Percentiles rank a stretch among this genome's conserved stretches.
Evolutionary conservation across 1,140 invertebrate species (phyloP).

Genomic region (Leptinotarsa lineolata): DNA sequence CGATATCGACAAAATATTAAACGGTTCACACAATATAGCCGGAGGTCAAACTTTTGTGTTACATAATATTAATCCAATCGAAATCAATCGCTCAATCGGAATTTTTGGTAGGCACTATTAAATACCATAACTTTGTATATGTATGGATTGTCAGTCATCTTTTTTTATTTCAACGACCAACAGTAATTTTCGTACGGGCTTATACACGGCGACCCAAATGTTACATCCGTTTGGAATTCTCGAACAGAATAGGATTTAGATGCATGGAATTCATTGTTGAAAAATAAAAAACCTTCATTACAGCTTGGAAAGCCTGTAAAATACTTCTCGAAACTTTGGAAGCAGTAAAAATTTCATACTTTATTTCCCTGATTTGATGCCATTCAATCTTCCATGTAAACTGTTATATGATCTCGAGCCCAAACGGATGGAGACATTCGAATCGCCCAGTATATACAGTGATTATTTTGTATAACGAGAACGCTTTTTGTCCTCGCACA

Average conservation of each 20-base stretch:
- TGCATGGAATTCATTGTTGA: too few relatives aligned
- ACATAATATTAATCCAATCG: conserved; percentile 20
- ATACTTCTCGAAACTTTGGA: too few relatives aligned
- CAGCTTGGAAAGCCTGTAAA: too few relatives aligned
- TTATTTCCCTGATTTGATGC: too few relatives aligned
- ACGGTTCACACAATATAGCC: conserved; percentile 14
- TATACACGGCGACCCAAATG: background rate
- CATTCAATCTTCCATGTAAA: too few relatives aligned
- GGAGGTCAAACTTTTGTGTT: conserved; percentile 26
- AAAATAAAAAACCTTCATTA: too few relatives aligned
- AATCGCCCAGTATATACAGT: background rate
- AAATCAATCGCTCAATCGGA: conserved; percentile 17
- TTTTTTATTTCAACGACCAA: background rate
- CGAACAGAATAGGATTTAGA: too few relatives aligned
- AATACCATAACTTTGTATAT: conserved; percentile 41
- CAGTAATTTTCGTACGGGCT: background rate
- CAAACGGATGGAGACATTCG: too few relatives aligned
- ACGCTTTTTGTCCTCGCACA: background rate
- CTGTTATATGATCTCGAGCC: too few relatives aligned
- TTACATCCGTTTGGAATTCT: too few relatives aligned
- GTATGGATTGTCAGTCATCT: conserved; percentile 29
- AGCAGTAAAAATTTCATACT: too few relatives aligned
- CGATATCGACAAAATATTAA: background rate
- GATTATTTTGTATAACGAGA: background rate
- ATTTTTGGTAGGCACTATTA: conserved; percentile 42